Percentiles rank a stretch among this genome's conserved stretches.
These are phyloP conservation scores for Diarsia dahlii DNA, from an alignment of 2,888 invertebrate genomes.

Conservation along the genomic window DNA sequence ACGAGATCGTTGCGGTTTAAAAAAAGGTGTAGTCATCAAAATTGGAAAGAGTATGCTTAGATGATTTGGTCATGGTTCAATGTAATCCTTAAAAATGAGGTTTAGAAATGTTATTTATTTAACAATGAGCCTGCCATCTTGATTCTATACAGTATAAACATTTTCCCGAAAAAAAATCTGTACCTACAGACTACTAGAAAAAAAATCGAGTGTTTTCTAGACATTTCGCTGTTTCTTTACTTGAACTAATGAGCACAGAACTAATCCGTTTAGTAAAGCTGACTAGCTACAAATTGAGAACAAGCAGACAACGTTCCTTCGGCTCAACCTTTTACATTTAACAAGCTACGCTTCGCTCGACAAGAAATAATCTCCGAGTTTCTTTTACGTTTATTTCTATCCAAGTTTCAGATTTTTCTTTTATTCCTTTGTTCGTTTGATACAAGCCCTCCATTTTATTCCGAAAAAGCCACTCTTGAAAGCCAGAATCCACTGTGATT, in stretches of 20 bases:
- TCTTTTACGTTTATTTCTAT: constrained; percentile 1
- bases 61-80: too few species aligned
- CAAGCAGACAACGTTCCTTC: constrained; percentile 5
- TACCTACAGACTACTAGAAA: background rate
- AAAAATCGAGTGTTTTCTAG: background rate
- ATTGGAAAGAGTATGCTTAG: too few species aligned
- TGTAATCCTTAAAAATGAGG: too few species aligned
- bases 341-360: background rate
- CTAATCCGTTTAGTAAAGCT: constrained; percentile 37
- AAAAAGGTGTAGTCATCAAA: too few species aligned
- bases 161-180: background rate
- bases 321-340: background rate
- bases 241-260: constrained; percentile 36
- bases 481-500: background rate
- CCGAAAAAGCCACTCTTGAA: background rate
- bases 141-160: background rate
- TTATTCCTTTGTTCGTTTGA: background rate
- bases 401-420: background rate
- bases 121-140: background rate
- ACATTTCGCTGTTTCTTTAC: background rate
- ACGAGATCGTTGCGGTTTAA: too few species aligned
- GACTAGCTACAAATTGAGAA: constrained; percentile 29
- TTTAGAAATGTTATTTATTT: background rate
- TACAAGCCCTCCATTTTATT: background rate
- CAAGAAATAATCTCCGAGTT: background rate